Percentiles rank a stretch among this genome's conserved stretches.
phyloP scores from a whole-genome alignment of 2,113 vertebrate species.

The Gallinago jamesoni region DNA sequence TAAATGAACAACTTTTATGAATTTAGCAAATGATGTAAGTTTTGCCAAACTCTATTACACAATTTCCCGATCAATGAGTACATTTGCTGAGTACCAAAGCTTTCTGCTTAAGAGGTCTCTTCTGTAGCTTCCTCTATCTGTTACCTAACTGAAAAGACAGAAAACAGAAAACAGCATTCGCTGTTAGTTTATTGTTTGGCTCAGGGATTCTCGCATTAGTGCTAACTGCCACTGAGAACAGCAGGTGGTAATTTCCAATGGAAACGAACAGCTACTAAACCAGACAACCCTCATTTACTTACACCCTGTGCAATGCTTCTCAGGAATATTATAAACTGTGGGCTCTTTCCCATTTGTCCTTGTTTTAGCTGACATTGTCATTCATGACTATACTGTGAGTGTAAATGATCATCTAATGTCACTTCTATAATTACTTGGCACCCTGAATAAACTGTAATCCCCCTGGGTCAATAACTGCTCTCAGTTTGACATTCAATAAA shows the following conservation, averaged over 20 bases:
- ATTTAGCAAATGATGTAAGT: slow-evolving; percentile 14
- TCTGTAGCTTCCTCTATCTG: slow-evolving; percentile 46
- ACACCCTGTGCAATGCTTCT: background rate
- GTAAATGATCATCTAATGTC: slow-evolving; percentile 73
- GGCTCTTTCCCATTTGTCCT: slow-evolving; percentile 61
- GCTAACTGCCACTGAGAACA: slow-evolving; percentile 43
- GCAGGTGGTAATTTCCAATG: slow-evolving; percentile 39
- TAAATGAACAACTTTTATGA: background rate
- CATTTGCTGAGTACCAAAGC: slow-evolving; percentile 38
- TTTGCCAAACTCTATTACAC: slow-evolving; percentile 3
- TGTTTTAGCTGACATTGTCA: slow-evolving; percentile 73
- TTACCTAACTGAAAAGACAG: slow-evolving; percentile 39
- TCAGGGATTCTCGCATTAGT: slow-evolving; percentile 51
- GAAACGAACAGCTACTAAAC: background rate
- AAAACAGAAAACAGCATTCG: slow-evolving; percentile 44
- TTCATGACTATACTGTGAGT: slow-evolving; percentile 50
- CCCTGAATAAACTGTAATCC: slow-evolving; percentile 66
- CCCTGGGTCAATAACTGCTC: slow-evolving; percentile 65
- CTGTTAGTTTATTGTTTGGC: slow-evolving; percentile 61
- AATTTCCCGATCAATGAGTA: slow-evolving; percentile 2
- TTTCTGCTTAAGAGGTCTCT: slow-evolving; percentile 45
- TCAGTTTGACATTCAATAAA: slow-evolving; percentile 61
- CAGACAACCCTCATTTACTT: slow-evolving; percentile 20
- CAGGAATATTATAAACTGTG: slow-evolving; percentile 4
- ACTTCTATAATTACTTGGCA: slow-evolving; percentile 74